Conservation (phyloP, 2,113 vertebrate species). For the Varanus komodoensis region DNA sequence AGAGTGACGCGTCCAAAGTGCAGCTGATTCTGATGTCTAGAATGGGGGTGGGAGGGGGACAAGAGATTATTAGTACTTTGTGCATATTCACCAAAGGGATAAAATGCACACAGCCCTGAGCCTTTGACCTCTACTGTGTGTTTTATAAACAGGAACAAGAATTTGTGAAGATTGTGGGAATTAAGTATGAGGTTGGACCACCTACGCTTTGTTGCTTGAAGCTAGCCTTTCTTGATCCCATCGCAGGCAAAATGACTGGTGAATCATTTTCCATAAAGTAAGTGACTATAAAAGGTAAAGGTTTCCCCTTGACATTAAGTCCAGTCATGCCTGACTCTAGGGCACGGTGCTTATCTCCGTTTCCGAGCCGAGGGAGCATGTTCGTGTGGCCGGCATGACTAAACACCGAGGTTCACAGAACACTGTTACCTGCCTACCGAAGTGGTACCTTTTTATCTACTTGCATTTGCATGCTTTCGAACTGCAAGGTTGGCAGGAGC, state of each 20-base stretch:
- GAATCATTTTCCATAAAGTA: slow-evolving; percentile 98
- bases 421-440: no score
- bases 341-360: no score
- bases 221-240: slow-evolving; percentile 93
- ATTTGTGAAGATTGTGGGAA: slow-evolving; percentile 96
- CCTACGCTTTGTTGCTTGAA: slow-evolving; percentile 97
- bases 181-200: slow-evolving; percentile 97
- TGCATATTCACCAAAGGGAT: background rate
- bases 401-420: no score
- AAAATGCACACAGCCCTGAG: background rate
- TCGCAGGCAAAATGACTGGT: slow-evolving; percentile 97
- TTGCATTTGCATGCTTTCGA: no score
- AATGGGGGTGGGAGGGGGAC: background rate
- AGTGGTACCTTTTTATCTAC: no score
- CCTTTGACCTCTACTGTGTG: slow-evolving; percentile 11
- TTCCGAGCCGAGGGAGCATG: no score
- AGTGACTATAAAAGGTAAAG: slow-evolving; percentile 57
- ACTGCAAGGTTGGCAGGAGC: no score
- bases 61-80: background rate
- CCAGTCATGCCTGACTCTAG: no score
- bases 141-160: slow-evolving; percentile 91
- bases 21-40: background rate
- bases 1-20: background rate
- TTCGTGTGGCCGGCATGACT: no score
- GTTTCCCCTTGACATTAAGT: no score